phyloP scores from a whole-genome alignment of 1,140 invertebrate genomes.

The Pseudomyrmex cubaensis region DNA sequence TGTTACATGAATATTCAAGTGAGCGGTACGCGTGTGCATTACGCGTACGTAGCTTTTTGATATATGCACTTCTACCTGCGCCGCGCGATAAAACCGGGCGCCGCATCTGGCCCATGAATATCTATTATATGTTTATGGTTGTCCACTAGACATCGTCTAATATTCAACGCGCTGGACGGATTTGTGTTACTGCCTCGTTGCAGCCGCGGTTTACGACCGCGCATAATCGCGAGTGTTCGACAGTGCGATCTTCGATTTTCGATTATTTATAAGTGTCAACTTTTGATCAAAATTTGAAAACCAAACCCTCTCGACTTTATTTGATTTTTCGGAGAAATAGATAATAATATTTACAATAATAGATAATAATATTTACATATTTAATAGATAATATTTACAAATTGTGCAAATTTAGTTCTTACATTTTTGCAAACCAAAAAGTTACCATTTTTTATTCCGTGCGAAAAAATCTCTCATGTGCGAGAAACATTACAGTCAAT shows the following conservation, averaged over 20 bases:
- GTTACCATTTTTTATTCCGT: constrained; percentile 12
- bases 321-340: background rate
- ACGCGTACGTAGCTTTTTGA: constrained; percentile 51
- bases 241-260: background rate
- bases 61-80: constrained; percentile 19
- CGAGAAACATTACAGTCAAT: constrained; percentile 57
- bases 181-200: constrained; percentile 18
- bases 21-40: constrained; percentile 19
- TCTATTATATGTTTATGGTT: constrained; percentile 39
- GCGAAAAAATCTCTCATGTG: constrained; percentile 23
- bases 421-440: background rate
- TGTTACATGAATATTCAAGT: constrained; percentile 64
- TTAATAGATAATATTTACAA: too few species aligned
- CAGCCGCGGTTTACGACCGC: background rate
- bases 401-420: too few species aligned
- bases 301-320: background rate
- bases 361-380: too few species aligned
- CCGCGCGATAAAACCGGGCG: constrained; percentile 44
- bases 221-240: background rate
- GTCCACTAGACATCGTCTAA: constrained; percentile 21
- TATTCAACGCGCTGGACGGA: constrained; percentile 7
- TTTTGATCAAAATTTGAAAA: too few species aligned
- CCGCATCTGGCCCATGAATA: constrained; percentile 12
- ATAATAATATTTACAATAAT: too few species aligned
- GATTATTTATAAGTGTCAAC: background rate